Evolutionary conservation across 2,797 vertebrate genomes (phyloP), one percentile per base, ranked within the genome.

Genomic region (Hoplostethus atlanticus): DNA sequence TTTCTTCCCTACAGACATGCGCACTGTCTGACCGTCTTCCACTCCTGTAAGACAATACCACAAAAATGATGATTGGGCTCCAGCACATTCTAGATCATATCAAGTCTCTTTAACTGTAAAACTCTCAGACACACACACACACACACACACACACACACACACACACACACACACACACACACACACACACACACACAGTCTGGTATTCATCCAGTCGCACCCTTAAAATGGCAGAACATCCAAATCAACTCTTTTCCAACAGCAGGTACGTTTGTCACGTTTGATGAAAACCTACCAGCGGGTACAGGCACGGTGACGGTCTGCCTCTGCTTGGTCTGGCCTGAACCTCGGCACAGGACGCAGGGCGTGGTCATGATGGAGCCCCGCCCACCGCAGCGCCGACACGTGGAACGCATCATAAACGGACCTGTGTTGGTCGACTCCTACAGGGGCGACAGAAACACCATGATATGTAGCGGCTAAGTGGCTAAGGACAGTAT

Each of bases 11-110:
- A 98, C 95, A 2, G 96, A 86, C 97, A 98, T 97, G 47, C 95
- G 91, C 1, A 99, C 96, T 0, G 95, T 97, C 93, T 98, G 97
- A 40, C 97, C 96, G 0, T 98, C 93, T 58, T 98, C 97, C 48
- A 99, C 94, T 13, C 98, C 98, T 99, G 85, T 6, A n/a, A 59
- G 34, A 53, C 16, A 58, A 59, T 2, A 68, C 12, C 15, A 54
- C 6, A 53, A 25, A 15, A 42, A n/a, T 13, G 0, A 15, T 9
- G 4, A 6, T 0, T 47, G 13, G 21, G 8, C 5, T 9, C 1
- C 0, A 6, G 16, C 15, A 2, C 6, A 17, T 48, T n/a, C 12
- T 11, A 54, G 7, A 52, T 46, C 36, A n/a, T 30, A 13, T 7
- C 40, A 42, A 42, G 11, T 42, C 46, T 13, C 15, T n/a, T n/a